Percentiles rank a stretch among this genome's conserved stretches.
These are phyloP conservation scores for Amphimallon solstitiale DNA, from an alignment of 2,888 invertebrate genomes.

Conservation along the genomic window DNA sequence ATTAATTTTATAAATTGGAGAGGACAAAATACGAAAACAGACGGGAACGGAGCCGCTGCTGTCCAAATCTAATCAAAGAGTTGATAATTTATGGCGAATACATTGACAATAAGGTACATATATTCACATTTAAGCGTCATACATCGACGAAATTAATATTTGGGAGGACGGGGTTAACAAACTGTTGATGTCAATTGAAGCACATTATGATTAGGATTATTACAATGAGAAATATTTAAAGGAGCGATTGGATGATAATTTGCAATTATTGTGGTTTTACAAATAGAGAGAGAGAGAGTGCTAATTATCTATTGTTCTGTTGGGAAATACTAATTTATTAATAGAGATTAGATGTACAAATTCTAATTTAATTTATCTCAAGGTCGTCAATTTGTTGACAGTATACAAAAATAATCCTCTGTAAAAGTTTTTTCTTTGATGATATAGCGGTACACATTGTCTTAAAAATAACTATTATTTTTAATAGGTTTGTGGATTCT, in stretches of 20 bases:
- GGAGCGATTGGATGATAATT: background rate
- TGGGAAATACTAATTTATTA: background rate
- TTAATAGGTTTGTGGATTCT: no score
- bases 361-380: background rate
- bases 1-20: slow-evolving; percentile 14
- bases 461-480: no score
- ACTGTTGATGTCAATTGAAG: slow-evolving; percentile 20
- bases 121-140: slow-evolving; percentile 8
- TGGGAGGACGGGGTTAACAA: slow-evolving; percentile 19
- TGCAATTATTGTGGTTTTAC: slow-evolving; percentile 18
- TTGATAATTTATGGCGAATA: slow-evolving; percentile 17
- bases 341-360: background rate
- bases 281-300: background rate
- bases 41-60: background rate
- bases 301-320: slow-evolving; percentile 13
- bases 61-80: slow-evolving; percentile 6
- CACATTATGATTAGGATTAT: background rate
- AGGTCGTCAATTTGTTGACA: background rate
- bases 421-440: no score
- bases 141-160: slow-evolving; percentile 16
- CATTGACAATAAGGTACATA: slow-evolving; percentile 27
- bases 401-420: no score
- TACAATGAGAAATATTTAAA: background rate
- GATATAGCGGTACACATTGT: no score
- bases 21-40: slow-evolving; percentile 9